phyloP scores from a whole-genome alignment of 2,113 vertebrate genomes.

The Caloenas nicobarica region DNA sequence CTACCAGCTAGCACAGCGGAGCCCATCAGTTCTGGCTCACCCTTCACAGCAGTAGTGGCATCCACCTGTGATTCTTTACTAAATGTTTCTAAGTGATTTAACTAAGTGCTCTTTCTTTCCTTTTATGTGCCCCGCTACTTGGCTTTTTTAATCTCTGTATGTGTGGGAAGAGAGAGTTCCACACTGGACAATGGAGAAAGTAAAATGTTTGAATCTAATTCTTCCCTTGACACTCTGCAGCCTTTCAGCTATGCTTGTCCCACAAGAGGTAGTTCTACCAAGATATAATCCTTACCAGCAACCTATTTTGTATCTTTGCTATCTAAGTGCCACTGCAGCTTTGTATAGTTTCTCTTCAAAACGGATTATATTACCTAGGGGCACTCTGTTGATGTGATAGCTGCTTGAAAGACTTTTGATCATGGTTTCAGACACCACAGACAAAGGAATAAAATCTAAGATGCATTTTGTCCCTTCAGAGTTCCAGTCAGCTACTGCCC shows the following conservation, averaged over 20 bases:
- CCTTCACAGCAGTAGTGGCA: not conserved
- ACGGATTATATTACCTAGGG: not conserved
- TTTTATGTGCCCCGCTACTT: not conserved
- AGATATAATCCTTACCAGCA: not conserved
- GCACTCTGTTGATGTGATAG: not conserved
- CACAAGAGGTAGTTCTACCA: not conserved
- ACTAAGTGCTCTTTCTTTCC: not conserved
- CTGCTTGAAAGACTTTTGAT: not conserved
- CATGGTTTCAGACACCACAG: not conserved
- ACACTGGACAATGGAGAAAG: not conserved
- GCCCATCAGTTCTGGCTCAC: not conserved
- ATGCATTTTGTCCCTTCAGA: not conserved
- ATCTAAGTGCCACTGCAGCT: not conserved
- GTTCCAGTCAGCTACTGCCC: not conserved
- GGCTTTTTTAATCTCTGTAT: not conserved
- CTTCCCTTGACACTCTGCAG: not conserved
- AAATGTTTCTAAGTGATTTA: not conserved
- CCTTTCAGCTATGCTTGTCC: not conserved
- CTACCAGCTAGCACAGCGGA: not conserved
- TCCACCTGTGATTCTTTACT: not conserved
- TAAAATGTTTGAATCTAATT: not conserved
- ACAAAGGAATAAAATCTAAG: not conserved
- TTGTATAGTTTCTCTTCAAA: not conserved
- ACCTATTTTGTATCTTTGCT: not conserved
- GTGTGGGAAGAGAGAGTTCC: not conserved